phyloP scores from a whole-genome alignment of 2,888 invertebrate genomes.

The Hybos culiciformis region DNA sequence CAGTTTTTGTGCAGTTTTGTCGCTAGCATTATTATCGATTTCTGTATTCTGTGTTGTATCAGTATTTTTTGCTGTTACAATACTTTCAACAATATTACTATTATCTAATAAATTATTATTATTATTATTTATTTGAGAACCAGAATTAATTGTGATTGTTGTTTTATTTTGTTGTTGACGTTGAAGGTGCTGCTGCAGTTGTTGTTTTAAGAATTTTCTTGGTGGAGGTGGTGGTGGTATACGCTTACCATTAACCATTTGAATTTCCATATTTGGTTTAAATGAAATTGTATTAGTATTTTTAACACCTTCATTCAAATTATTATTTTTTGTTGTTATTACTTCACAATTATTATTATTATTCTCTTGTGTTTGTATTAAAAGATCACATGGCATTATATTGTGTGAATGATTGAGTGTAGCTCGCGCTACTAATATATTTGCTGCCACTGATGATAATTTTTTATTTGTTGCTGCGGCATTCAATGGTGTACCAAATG shows the following conservation, averaged over 20 bases:
- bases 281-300: too few relatives aligned
- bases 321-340: too few relatives aligned
- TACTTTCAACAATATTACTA: too few relatives aligned
- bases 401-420: background rate
- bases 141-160: background rate
- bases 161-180: background rate
- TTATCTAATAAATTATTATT: too few relatives aligned
- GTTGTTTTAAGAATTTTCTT: background rate
- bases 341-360: background rate
- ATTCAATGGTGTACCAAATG: conserved; percentile 7
- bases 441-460: background rate
- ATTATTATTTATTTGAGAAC: too few relatives aligned
- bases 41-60: too few relatives aligned
- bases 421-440: conserved; percentile 1
- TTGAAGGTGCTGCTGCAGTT: background rate
- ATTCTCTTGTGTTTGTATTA: background rate
- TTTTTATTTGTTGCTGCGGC: background rate
- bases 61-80: too few relatives aligned
- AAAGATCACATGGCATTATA: background rate
- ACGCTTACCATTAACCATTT: background rate
- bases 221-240: conserved; percentile 2
- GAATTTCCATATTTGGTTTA: background rate
- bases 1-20: too few relatives aligned
- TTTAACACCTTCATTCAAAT: too few relatives aligned
- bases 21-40: too few relatives aligned